These are phyloP conservation scores for Phalacrocorax pelagicus DNA, from an alignment of 2,113 vertebrate species.

Conservation along the genomic window DNA sequence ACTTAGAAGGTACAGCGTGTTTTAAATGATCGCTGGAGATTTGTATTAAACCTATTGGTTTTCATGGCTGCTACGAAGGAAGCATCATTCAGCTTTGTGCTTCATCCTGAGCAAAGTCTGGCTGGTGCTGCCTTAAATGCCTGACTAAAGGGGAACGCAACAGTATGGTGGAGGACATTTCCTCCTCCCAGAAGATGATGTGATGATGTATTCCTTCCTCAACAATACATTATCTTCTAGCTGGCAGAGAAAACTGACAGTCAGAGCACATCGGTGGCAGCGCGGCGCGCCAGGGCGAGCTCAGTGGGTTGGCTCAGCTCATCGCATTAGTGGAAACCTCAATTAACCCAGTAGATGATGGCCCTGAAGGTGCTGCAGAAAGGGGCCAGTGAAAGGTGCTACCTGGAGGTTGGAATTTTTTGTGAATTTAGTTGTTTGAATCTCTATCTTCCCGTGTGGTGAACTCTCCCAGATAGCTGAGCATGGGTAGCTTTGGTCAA, in stretches of 20 bases:
- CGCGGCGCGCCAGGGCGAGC: neutral
- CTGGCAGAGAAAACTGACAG: neutral
- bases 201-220: neutral
- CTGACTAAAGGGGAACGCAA: rapidly evolving
- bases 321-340: neutral
- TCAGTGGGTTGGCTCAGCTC: neutral
- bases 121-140: neutral
- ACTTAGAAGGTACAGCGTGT: rapidly evolving
- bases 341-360: neutral
- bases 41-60: neutral
- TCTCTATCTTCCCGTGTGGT: neutral
- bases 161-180: neutral
- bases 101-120: neutral
- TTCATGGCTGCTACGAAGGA: neutral
- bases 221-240: neutral
- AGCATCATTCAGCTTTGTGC: neutral
- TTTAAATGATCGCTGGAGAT: rapidly evolving
- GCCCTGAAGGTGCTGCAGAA: neutral
- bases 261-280: neutral
- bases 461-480: neutral
- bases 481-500: rapidly evolving
- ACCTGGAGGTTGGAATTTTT: neutral
- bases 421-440: too few species aligned
- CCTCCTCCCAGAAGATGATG: neutral
- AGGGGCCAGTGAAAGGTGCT: neutral